These are phyloP conservation scores for Biston betularia DNA, from an alignment of 2,888 invertebrate species.

Conservation along the genomic window DNA sequence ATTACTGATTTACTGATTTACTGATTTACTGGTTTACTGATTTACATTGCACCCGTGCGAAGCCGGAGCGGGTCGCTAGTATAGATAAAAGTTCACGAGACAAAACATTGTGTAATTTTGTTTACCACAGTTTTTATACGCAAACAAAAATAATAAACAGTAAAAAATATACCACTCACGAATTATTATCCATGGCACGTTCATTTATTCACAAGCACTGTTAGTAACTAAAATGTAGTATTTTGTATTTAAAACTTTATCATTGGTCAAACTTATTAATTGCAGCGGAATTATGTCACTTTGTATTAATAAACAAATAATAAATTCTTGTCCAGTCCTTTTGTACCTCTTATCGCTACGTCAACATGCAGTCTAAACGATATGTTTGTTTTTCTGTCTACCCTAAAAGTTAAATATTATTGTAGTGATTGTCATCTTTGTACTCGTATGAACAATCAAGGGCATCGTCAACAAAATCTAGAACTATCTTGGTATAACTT, in stretches of 20 bases:
- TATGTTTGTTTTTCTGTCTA: slow-evolving; percentile 23
- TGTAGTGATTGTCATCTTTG: slow-evolving; percentile 3
- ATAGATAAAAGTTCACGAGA: too few species aligned
- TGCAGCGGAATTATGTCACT: background rate
- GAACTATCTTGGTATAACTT: background rate
- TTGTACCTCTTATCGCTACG: background rate
- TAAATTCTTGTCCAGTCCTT: background rate
- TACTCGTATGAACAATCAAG: background rate
- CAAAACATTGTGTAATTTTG: too few species aligned
- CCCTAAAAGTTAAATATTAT: slow-evolving; percentile 14
- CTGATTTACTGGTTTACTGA: too few species aligned
- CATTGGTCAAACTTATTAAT: slow-evolving; percentile 15
- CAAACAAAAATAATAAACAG: background rate
- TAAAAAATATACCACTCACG: slow-evolving; percentile 36
- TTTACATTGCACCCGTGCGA: too few species aligned
- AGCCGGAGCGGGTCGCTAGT: too few species aligned
- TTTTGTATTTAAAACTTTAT: slow-evolving; percentile 12
- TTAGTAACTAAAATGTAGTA: slow-evolving; percentile 14
- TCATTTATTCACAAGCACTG: slow-evolving; percentile 49
- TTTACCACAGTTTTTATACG: too few species aligned
- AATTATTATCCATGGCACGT: slow-evolving; percentile 37
- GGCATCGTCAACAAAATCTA: background rate
- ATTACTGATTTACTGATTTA: too few species aligned
- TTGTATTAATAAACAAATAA: slow-evolving; percentile 7
- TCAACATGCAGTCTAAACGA: slow-evolving; percentile 6